Base-by-base conservation (phyloP, 2,888 invertebrate genomes). In the Cetonia aurata region DNA sequence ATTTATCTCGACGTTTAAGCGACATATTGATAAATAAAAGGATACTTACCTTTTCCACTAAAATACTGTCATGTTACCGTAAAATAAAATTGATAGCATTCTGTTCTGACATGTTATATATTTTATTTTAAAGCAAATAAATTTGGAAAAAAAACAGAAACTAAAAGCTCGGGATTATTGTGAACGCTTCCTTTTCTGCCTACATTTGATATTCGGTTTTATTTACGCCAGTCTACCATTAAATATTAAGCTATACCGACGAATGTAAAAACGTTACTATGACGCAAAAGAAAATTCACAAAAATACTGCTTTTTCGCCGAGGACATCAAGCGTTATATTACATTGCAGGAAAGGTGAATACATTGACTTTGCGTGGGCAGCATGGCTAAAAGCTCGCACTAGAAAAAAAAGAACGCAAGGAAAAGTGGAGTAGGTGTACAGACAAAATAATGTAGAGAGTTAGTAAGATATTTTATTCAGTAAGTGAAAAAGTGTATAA, bases 401-500 rank as follows among this genome's bases (percentile, higher is more conserved):
- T 55, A 55, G 41, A 69, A 25, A 25, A 37, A 69, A 31, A 52
- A 25, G 50, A 52, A 10, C 15, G 3, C 33, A 46, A 50, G 50
- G 42, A 46, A 31, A 65, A 66, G 42, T 62, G 59, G 46, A 15
- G 9, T 42, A 44, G 46, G 68, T 68, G 65, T 62, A 71, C 46
- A 44, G 53, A 71, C 48, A 68, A 67, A 71, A 60, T 50, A 67
- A 60, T 15, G 33, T 9, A 9, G 33, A 53, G 46, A 60, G 60
- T 68, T 60, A 55, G 59, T 60, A 53, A 37, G 46, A 67, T 62
- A 65, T 33, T 71, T 71, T 71, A 71, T 71, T 71, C 17, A 62
- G 69, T 71, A 55, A 53, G 71, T 71, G 71, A 65, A 71, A 71
- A 69, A 71, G 71, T 71, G 69, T 68, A 57, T 62, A 59, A 71